phyloP scores from a whole-genome alignment of 2,113 vertebrate genomes.

The Thamnophis sirtalis region DNA sequence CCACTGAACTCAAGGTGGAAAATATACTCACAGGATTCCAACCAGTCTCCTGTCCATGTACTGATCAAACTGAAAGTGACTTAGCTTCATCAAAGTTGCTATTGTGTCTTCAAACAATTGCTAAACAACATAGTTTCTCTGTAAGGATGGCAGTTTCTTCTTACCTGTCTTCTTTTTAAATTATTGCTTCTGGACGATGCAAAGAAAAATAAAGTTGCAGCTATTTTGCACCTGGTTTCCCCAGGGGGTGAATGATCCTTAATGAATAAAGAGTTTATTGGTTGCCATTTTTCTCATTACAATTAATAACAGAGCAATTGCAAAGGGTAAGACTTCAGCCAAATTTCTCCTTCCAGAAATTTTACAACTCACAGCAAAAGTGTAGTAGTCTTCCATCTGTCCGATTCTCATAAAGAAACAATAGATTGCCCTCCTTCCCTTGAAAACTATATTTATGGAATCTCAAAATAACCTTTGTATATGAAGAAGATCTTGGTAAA shows the following conservation, averaged over 20 bases:
- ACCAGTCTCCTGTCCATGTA: neutral
- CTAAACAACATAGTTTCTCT: neutral
- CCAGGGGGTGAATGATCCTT: neutral
- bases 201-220: neutral
- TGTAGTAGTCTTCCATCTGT: neutral
- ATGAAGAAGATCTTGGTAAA: neutral
- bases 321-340: neutral
- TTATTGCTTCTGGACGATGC: neutral
- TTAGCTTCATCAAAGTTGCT: neutral
- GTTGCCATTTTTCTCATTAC: constrained; percentile 5
- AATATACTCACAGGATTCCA: neutral
- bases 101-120: neutral
- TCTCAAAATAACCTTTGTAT: neutral
- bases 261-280: neutral
- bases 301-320: constrained; percentile 29
- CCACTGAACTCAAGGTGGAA: neutral
- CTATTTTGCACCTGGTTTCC: neutral
- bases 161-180: neutral
- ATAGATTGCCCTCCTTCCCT: neutral
- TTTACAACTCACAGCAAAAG: constrained; percentile 20
- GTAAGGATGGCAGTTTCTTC: neutral
- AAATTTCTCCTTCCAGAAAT: constrained; percentile 23
- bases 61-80: neutral
- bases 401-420: neutral
- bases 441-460: neutral